Evolutionary conservation across 1,140 invertebrate genomes (phyloP).

Genomic region (Scaptomyza montana): DNA sequence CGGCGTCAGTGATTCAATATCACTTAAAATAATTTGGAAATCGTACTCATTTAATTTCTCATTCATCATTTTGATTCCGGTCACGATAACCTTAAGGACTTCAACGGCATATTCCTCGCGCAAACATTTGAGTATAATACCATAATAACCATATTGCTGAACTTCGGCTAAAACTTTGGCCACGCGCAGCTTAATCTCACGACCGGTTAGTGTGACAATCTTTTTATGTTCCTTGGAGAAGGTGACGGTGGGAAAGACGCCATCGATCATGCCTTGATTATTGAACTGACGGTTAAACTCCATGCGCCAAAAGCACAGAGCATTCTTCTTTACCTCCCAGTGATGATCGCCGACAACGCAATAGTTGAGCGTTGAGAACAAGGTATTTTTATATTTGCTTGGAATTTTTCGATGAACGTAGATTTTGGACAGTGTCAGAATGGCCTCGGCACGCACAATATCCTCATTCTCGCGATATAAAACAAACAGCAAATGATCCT

Average conservation of each 20-base stretch:
- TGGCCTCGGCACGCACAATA: conserved; percentile 89
- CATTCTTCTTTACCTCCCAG: conserved; percentile 90
- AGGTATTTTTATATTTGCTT: conserved; percentile 80
- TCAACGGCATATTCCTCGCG: conserved; percentile 89
- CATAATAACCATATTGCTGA: conserved; percentile 87
- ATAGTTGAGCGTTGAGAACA: conserved; percentile 86
- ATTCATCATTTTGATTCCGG: conserved; percentile 85
- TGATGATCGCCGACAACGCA: conserved; percentile 89
- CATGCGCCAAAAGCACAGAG: conserved; percentile 88
- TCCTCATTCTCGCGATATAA: conserved; percentile 89
- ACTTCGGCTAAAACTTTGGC: conserved; percentile 88
- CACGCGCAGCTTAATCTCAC: conserved; percentile 87
- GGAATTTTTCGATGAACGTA: conserved; percentile 87
- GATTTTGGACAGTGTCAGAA: conserved; percentile 87
- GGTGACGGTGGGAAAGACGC: conserved; percentile 89
- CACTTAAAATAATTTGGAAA: conserved; percentile 54
- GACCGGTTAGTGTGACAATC: conserved; percentile 88
- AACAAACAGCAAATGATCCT: conserved; percentile 87
- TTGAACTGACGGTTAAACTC: conserved; percentile 87
- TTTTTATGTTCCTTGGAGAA: conserved; percentile 91
- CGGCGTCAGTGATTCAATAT: conserved; percentile 49
- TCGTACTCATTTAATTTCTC: conserved; percentile 83
- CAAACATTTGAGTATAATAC: conserved; percentile 87
- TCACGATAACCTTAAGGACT: conserved; percentile 87
- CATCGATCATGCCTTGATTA: conserved; percentile 92